Base-by-base conservation (phyloP, 2,888 invertebrate genomes). In the Leptinotarsa tumamoca region DNA sequence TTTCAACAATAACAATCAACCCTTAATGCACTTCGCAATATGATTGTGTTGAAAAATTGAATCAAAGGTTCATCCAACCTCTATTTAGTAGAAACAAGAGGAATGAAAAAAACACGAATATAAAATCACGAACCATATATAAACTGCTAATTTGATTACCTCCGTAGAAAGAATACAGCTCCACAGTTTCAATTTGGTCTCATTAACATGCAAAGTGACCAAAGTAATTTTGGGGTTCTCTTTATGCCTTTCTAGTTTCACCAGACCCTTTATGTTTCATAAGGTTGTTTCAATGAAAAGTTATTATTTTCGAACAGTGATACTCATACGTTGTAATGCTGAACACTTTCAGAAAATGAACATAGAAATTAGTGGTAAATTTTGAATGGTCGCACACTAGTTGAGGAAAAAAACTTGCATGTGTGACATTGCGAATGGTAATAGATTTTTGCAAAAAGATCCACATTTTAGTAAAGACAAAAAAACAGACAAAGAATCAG, bases 151-250 rank as follows among this genome's bases (percentile, higher is more conserved):
- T 85, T 84, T 83, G 83, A 85, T 86, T 85, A 84, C 82, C 81
- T 77, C 80, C 76, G 76, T 79, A 80, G 80, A 83, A 82, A 84
- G 82, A 83, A 85, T 84, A 83, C 83, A 84, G 83, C 85, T 85
- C 84, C 84, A 84, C 85, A 84, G 82, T 86, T 85, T 86, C 86
- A 86, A 86, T 86, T 86, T 85, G 76, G 81, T 75, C 84, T 86
- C 85, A 85, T 86, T 85, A 86, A 85, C 84, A 86, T 86, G 86
- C 86, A 86, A 86, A 86, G 85, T 86, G 85, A 83, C 84, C 84
- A 83, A 83, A 82, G 83, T 83, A 82, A 84, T 84, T 84, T 84
- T 82, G 82, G 80, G 82, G 76, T 81, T 83, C 83, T 82, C 83
- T 84, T 84, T 83, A 84, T 83, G 81, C 82, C 81, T 82, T 80